Evolutionary conservation across 2,888 invertebrate species (phyloP).

Genomic region (Timema cristinae): DNA sequence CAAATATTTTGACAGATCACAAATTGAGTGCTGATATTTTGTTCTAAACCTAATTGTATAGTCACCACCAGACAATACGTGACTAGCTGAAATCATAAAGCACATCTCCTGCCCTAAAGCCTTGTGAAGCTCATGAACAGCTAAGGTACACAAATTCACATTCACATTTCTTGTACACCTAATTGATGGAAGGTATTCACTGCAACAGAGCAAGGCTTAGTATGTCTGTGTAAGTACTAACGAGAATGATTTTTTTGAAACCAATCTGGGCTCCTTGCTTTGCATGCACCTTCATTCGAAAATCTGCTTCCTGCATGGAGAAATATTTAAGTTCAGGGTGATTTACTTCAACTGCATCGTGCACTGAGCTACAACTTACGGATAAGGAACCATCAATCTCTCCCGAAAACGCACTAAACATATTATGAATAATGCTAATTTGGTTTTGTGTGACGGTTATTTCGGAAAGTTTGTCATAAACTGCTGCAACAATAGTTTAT

Average conservation of each 20-base stretch:
- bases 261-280: constrained; percentile 1
- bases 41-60: neutral
- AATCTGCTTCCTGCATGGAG: neutral
- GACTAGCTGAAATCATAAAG: neutral
- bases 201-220: constrained; percentile 1
- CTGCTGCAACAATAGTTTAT: neutral
- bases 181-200: neutral
- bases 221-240: neutral
- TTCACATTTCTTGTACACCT: no score
- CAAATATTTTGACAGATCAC: neutral
- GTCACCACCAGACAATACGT: neutral
- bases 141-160: no score
- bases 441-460: no score
- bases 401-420: neutral
- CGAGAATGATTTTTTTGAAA: neutral
- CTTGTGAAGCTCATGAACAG: no score
- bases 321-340: neutral
- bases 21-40: neutral
- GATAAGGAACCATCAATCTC: neutral
- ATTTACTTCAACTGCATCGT: neutral
- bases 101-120: neutral
- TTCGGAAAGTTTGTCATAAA: no score
- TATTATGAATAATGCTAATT: neutral
- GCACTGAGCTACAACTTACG: neutral
- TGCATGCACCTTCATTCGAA: constrained; percentile 6